These are phyloP conservation scores for Spisula solida DNA, from an alignment of 2,888 invertebrate genomes.

Conservation along the genomic window DNA sequence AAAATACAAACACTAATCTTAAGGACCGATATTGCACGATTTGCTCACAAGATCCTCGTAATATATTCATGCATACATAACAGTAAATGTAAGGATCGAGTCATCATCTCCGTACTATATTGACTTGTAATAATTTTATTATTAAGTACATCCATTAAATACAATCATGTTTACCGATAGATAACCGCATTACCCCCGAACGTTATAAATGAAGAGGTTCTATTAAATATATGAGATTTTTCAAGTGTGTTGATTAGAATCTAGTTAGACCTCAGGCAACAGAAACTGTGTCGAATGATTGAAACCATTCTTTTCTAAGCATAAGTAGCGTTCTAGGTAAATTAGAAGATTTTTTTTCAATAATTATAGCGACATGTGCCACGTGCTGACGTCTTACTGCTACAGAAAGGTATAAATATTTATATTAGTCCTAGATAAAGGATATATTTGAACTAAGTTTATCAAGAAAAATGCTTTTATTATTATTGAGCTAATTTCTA, in stretches of 20 bases:
- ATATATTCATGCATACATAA: too few relatives aligned
- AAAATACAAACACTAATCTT: too few relatives aligned
- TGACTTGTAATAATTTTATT: not conserved
- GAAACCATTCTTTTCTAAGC: not conserved
- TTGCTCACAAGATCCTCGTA: too few relatives aligned
- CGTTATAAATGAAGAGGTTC: not conserved
- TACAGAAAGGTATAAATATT: not conserved
- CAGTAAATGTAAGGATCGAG: too few relatives aligned
- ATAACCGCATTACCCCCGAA: not conserved
- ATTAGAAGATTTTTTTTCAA: not conserved
- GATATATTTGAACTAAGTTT: not conserved
- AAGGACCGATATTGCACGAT: too few relatives aligned
- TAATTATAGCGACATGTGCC: not conserved
- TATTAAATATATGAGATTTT: not conserved
- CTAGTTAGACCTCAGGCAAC: not conserved
- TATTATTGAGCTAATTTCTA: slow-evolving; percentile 1
- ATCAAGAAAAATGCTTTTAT: not conserved
- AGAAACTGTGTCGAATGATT: not conserved
- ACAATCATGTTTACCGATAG: not conserved
- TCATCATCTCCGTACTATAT: too few relatives aligned
- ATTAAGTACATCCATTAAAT: slow-evolving; percentile 7
- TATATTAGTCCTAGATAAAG: not conserved
- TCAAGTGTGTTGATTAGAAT: not conserved
- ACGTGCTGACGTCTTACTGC: not conserved
- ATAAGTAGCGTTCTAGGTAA: not conserved